Percentiles rank a stretch among this genome's conserved stretches.
phyloP scores from a whole-genome alignment of 2,888 invertebrate species.

The Drosophila rubida region DNA sequence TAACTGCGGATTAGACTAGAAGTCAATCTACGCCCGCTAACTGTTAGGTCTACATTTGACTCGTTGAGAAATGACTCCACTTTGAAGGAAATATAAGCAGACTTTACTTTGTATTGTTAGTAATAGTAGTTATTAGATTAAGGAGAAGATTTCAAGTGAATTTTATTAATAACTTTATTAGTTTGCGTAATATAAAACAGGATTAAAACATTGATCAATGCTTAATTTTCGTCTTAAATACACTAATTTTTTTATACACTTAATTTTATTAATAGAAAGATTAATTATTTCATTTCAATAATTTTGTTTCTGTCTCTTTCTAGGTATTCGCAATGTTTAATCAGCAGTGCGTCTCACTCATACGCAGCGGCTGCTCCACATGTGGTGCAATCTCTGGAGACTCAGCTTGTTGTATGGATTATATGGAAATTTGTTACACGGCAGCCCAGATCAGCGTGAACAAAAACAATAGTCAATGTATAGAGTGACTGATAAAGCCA shows the following conservation, averaged over 20 bases:
- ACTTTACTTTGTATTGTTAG: too few species aligned
- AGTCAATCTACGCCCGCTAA: constrained; percentile 63
- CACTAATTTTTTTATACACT: not conserved
- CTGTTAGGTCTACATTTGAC: not conserved
- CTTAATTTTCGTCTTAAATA: too few species aligned
- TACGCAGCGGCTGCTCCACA: not conserved
- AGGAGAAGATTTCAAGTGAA: too few species aligned
- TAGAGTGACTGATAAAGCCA: constrained; percentile 68
- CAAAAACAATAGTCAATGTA: constrained; percentile 3
- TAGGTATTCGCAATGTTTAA: not conserved
- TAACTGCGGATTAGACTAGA: constrained; percentile 64
- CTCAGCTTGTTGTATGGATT: constrained; percentile 4
- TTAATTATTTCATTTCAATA: not conserved
- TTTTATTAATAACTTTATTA: too few species aligned
- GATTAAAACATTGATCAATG: too few species aligned
- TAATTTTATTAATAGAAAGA: too few species aligned
- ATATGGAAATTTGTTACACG: constrained; percentile 54
- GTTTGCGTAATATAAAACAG: too few species aligned
- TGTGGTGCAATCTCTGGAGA: not conserved
- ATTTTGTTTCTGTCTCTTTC: not conserved
- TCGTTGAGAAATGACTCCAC: not conserved
- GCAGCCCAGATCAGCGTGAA: constrained; percentile 34
- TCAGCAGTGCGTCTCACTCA: not conserved
- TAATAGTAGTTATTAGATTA: too few species aligned
- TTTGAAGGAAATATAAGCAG: not conserved